Evolutionary conservation across 2,888 invertebrate genomes (phyloP), one percentile per base, ranked within the genome.

Genomic region (Trichacis sp.): DNA sequence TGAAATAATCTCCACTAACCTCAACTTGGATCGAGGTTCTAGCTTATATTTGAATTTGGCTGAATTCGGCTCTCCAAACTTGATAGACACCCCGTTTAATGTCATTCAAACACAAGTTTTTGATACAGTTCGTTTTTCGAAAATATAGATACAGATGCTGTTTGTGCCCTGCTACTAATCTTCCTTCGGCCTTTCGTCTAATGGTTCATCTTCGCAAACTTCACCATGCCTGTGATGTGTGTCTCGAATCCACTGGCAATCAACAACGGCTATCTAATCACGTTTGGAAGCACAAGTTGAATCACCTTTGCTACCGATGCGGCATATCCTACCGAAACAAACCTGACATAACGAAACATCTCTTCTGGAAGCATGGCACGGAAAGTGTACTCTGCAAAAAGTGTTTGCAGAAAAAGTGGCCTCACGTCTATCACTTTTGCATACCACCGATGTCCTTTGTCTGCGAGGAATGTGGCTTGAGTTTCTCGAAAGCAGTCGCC

Each of bases 311-410:
- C 79, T 95, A 94, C 81, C 89, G 94, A 18, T 95, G 95, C 82
- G 93, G 93, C 29, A 93, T 95, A 68, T 91, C 95, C 0, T 95
- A 95, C 80, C 89, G 94, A 71, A 95, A 94, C 83, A 94, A 94
- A 81, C 91, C 91, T 54, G 94, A 95, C 77, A 95, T 95, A 61
- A 93, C 93, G 12, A 93, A 94, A 78, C 95, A 96, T 85, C 86
- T 95, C 56, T 95, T 94, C 82, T 95, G 95, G 95, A 96, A 95
- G 83, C 95, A 96, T 83, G 95, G 95, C 17, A 95, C 95, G 1
- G 94, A 95, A 79, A 94, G 94, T 84, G 91, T 93, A 1, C 84
- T 91, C 30, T 95, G 95, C 80, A 94, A 94, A 82, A 91, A 89
- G 77, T 95, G 95, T 82, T 84, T 94, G 51, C 94, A 95, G 77